These are phyloP conservation scores for Microchirus variegatus DNA, from an alignment of 2,797 vertebrate genomes.

Conservation along the genomic window DNA sequence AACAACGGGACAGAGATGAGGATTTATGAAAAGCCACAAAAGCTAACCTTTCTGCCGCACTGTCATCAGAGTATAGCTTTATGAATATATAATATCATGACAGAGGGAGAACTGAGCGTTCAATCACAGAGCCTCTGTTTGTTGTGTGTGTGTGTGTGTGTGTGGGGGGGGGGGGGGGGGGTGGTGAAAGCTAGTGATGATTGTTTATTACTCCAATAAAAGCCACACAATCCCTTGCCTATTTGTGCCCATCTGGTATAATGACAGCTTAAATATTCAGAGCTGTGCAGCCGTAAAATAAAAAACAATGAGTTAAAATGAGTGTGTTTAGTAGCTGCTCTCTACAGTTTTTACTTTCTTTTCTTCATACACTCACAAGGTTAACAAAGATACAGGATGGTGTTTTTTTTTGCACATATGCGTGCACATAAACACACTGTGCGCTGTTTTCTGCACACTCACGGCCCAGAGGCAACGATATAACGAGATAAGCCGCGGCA, in stretches of 20 bases:
- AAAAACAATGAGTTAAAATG: constrained; percentile 65
- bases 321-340: constrained; percentile 35
- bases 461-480: constrained; percentile 65
- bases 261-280: constrained; percentile 80
- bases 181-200: too few species aligned
- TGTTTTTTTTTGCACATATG: constrained; percentile 10
- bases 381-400: constrained; percentile 25
- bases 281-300: constrained; percentile 68
- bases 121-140: constrained; percentile 50
- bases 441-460: constrained; percentile 17
- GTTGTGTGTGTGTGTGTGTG: constrained; percentile 19
- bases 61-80: constrained; percentile 50
- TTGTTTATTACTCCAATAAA: constrained; percentile 83
- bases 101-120: constrained; percentile 34
- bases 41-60: constrained; percentile 31
- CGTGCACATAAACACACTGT: background rate
- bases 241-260: constrained; percentile 74
- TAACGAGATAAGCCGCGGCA: constrained; percentile 71
- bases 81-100: constrained; percentile 60
- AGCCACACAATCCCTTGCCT: constrained; percentile 66
- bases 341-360: constrained; percentile 7
- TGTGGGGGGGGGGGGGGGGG: too few species aligned
- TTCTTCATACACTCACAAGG: constrained; percentile 38
- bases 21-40: constrained; percentile 58
- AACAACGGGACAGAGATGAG: constrained; percentile 25